Base-by-base conservation (phyloP, 2,797 vertebrate species). In the Gymnoscopelus braueri region DNA sequence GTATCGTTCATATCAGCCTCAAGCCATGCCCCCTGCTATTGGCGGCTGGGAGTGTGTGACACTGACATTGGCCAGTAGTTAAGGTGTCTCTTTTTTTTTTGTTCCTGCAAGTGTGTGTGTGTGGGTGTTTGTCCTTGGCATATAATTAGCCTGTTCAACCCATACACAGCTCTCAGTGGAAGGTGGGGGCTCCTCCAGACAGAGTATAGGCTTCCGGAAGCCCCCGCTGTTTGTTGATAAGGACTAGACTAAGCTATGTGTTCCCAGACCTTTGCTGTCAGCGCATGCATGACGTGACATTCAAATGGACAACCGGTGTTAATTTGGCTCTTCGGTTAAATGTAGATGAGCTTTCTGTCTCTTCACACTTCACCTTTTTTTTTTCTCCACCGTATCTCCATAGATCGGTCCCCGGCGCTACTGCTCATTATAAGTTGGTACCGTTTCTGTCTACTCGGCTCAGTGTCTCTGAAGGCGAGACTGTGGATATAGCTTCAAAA, bases 61-160 rank as follows among this genome's bases (percentile, higher is more conserved):
- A 78, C 78, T 91, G 89, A 93, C 89, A 88, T 82, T 88, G 86
- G 74, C 54, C 88, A 72, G 80, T 59, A 62, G 79, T 80, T 73
- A 63, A 85, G 77, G 80, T 84, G 79, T 80, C 67, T 64, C 79
- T 75, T 47, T 15, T 51, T 76, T 47, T 23, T 51, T 67, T 32
- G 5, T 78, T 66, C 35, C 60, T 75, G 60, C 78, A 59, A 44
- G 76, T 67, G 67, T 70, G 69, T 49, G 14, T 48, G 58, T 14
- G 44, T 2, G 65, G 69, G 14, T 79, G 55, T 88, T 93, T 95
- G 92, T 86, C 93, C 94, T 95, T 95, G 93, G 88, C 84, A 88
- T 92, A 78, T 91, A 93, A 93, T 92, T 90, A 94, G 88, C 83
- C 88, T 91, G 19, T 90, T 91, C 87, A 4, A 29, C 32, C 32